Percentiles rank a stretch among this genome's conserved stretches.
Evolutionary conservation across 2,797 vertebrate species (phyloP).

Genomic region (Zenarchopterus dispar): DNA sequence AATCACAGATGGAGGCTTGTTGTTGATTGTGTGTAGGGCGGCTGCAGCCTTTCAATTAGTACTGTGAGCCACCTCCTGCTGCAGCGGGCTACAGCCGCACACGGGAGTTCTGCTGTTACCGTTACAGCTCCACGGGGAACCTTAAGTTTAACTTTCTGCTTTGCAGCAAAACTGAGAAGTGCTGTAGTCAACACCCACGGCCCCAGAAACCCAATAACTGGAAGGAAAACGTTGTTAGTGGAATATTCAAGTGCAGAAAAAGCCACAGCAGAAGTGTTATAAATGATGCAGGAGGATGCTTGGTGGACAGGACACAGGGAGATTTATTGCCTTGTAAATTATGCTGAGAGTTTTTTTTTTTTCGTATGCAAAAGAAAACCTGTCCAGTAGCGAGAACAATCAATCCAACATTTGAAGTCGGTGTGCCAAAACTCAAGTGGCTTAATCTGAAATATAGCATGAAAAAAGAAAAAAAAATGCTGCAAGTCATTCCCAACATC

Average conservation of each 20-base stretch:
- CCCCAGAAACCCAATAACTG: conserved; percentile 39
- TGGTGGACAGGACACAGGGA: conserved; percentile 12
- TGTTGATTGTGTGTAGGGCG: conserved; percentile 31
- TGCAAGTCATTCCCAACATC: no score
- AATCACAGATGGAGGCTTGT: conserved; percentile 39
- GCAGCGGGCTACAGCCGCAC: conserved; percentile 37
- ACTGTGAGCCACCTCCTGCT: conserved; percentile 33
- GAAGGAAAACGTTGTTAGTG: conserved; percentile 23
- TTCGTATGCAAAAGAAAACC: no score
- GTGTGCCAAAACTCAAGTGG: no score
- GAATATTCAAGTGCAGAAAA: conserved; percentile 48
- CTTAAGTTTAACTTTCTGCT: conserved; percentile 44
- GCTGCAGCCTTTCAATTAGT: conserved; percentile 47
- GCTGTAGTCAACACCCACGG: conserved; percentile 51
- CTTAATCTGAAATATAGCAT: no score
- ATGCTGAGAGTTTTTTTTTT: no score
- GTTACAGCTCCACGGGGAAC: conserved; percentile 38
- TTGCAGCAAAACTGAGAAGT: conserved; percentile 58
- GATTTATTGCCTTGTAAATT: conserved; percentile 9
- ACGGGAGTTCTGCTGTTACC: conserved; percentile 32
- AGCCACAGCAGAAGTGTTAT: conserved; percentile 8
- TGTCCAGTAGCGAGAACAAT: no score
- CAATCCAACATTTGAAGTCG: no score
- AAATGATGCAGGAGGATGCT: conserved; percentile 36
- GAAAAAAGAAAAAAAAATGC: no score